Conservation (phyloP, 2,113 vertebrate genomes). For the Rhadina sibilatrix region DNA sequence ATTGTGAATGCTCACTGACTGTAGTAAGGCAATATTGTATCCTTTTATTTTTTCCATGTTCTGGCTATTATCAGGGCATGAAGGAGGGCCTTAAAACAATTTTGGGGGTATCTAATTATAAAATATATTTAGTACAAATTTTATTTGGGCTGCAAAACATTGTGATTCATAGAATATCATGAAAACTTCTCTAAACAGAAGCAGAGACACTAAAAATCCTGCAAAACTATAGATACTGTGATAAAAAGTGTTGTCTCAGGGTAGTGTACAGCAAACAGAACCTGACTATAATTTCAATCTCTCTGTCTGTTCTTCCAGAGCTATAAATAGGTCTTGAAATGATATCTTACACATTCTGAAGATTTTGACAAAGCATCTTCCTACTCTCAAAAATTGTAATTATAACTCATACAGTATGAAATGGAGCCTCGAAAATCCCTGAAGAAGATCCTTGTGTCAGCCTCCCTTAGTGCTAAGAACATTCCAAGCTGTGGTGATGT, state of each 20-base stretch:
- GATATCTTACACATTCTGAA: not conserved
- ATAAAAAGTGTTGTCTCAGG: not conserved
- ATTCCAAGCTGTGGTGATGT: not conserved
- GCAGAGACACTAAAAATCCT: not conserved
- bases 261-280: not conserved
- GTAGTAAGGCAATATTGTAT: not conserved
- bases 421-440: not conserved
- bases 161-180: not conserved
- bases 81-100: not conserved
- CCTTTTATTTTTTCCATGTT: fast-evolving
- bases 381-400: not conserved
- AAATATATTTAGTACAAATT: not conserved
- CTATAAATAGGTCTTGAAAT: not conserved
- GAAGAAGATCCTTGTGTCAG: not conserved
- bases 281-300: not conserved
- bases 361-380: slow-evolving; percentile 6
- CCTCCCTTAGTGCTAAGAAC: not conserved
- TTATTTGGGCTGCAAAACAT: not conserved
- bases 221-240: not conserved
- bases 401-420: not conserved
- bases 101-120: not conserved
- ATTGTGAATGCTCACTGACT: not conserved
- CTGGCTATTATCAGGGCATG: not conserved
- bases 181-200: not conserved
- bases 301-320: not conserved